These are phyloP conservation scores for Trichopria drosophilae DNA, from an alignment of 2,888 invertebrate genomes.

Conservation along the genomic window DNA sequence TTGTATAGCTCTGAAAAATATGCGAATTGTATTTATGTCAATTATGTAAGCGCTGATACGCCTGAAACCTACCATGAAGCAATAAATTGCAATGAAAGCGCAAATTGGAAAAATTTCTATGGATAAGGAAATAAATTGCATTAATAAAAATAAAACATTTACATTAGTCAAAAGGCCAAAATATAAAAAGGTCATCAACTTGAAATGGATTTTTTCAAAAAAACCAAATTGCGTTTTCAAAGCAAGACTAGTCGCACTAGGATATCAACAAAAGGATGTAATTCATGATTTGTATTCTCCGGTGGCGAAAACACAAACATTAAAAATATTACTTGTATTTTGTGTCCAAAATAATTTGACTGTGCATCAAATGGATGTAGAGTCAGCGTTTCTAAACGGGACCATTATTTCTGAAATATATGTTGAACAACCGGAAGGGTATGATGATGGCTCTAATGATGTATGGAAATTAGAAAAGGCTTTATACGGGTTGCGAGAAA, in stretches of 20 bases:
- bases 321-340: slow-evolving; percentile 24
- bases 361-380: slow-evolving; percentile 14
- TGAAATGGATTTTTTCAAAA: slow-evolving; percentile 29
- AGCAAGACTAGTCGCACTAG: slow-evolving; percentile 31
- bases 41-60: slow-evolving; percentile 20
- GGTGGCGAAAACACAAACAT: slow-evolving; percentile 28
- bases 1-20: slow-evolving; percentile 11
- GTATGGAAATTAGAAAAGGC: slow-evolving; percentile 9
- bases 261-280: slow-evolving; percentile 31
- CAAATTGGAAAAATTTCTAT: slow-evolving; percentile 29
- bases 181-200: slow-evolving; percentile 25
- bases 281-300: slow-evolving; percentile 30
- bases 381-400: slow-evolving; percentile 13
- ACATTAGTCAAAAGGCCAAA: slow-evolving; percentile 21
- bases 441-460: slow-evolving; percentile 2
- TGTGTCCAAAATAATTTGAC: slow-evolving; percentile 22
- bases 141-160: slow-evolving; percentile 32
- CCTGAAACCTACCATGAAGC: slow-evolving; percentile 19
- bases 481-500: slow-evolving; percentile 10
- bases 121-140: slow-evolving; percentile 27
- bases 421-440: slow-evolving; percentile 2
- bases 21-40: slow-evolving; percentile 21
- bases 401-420: not conserved
- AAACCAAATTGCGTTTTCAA: slow-evolving; percentile 15
- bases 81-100: slow-evolving; percentile 12